Evolutionary conservation across 2,888 invertebrate species (phyloP).

Genomic region (Gordius sp.): DNA sequence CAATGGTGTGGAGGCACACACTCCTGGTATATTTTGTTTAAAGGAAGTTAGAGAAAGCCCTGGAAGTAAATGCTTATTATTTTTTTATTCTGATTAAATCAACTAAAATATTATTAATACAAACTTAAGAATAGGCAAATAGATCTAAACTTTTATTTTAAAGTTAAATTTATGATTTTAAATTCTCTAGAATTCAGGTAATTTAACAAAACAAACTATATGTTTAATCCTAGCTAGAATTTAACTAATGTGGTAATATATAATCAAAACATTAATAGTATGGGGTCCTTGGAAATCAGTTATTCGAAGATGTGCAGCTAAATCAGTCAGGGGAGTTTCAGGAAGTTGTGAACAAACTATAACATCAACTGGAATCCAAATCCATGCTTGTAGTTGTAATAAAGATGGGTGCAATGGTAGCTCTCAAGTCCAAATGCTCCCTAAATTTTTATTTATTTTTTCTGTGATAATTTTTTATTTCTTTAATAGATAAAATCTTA

Average conservation of each 20-base stretch:
- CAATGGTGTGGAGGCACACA: not conserved
- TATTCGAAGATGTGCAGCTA: not conserved
- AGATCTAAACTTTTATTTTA: not conserved
- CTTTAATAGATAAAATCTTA: no score
- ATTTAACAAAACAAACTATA: not conserved
- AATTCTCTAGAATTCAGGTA: not conserved
- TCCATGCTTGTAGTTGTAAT: not conserved
- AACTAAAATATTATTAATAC: not conserved
- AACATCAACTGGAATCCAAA: not conserved
- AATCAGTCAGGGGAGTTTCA: not conserved
- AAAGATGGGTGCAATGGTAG: not conserved
- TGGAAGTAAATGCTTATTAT: not conserved
- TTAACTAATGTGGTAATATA: no score
- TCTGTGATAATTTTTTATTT: not conserved
- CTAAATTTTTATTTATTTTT: not conserved
- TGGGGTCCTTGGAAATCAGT: not conserved
- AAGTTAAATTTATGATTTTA: not conserved
- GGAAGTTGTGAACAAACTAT: conserved; percentile 6
- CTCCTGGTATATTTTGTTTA: conserved; percentile 14
- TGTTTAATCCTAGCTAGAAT: no score
- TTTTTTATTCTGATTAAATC: not conserved
- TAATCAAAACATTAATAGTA: no score
- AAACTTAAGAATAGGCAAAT: not conserved
- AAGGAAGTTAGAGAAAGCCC: conserved; percentile 2
- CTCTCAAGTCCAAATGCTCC: no score